Evolutionary conservation across 1,140 invertebrate species (phyloP).

Genomic region (Megathymus violae): DNA sequence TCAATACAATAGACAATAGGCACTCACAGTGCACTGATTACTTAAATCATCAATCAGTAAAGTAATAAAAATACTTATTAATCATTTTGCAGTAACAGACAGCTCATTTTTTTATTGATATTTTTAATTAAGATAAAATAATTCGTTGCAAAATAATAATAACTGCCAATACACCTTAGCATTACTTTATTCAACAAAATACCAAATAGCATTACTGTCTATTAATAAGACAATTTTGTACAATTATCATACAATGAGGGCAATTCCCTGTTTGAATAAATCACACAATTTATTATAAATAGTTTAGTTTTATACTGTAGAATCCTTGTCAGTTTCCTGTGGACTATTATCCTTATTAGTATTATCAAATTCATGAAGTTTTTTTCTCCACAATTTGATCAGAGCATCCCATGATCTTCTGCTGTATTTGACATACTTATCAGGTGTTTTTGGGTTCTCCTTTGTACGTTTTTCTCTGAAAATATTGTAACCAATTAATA

Average conservation of each 20-base stretch:
- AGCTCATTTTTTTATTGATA: too few species aligned
- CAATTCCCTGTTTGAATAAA: background rate
- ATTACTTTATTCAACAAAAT: background rate
- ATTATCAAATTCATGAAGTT: slow-evolving; percentile 93
- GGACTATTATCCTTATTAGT: slow-evolving; percentile 33
- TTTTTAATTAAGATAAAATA: too few species aligned
- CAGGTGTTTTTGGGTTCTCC: slow-evolving; percentile 93
- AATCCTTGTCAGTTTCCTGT: slow-evolving; percentile 40
- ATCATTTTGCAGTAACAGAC: too few species aligned
- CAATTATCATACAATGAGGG: too few species aligned
- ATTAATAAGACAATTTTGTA: background rate
- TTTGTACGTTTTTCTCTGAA: slow-evolving; percentile 86
- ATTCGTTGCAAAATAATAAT: too few species aligned
- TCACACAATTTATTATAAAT: too few species aligned
- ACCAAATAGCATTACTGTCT: background rate
- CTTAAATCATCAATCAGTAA: too few species aligned
- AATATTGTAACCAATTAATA: slow-evolving; percentile 23
- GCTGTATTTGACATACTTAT: slow-evolving; percentile 94
- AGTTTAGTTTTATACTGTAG: background rate
- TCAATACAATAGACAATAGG: too few species aligned
- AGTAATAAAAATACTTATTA: too few species aligned
- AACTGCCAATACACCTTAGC: background rate
- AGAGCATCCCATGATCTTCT: slow-evolving; percentile 95
- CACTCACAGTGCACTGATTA: too few species aligned
- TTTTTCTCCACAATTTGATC: slow-evolving; percentile 93